Conservation (phyloP, 1,140 invertebrate genomes). For the Epicauta chinensis region DNA sequence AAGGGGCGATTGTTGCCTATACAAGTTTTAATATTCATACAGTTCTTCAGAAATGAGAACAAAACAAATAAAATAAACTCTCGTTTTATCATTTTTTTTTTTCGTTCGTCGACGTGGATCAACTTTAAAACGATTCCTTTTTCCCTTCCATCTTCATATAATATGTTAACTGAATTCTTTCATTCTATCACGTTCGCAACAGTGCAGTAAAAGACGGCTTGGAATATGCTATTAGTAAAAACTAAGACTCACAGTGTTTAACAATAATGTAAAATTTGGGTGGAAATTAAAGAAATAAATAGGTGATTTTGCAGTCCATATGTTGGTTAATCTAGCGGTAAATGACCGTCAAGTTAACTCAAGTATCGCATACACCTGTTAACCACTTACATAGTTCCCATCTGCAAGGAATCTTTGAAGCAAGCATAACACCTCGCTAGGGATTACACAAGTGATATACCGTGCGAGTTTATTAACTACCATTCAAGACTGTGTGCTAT, state of each 20-base stretch:
- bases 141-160: background rate
- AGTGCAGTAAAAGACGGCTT: too few species aligned
- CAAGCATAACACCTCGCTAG: constrained; percentile 4
- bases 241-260: background rate
- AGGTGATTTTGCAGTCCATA: constrained; percentile 25
- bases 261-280: background rate
- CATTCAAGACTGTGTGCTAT: constrained; percentile 1
- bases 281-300: constrained; percentile 13
- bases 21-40: constrained; percentile 21
- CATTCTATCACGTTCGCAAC: too few species aligned
- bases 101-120: background rate
- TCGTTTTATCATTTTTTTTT: constrained; percentile 7
- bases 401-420: constrained; percentile 8
- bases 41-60: constrained; percentile 16
- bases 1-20: constrained; percentile 14
- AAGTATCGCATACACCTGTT: constrained; percentile 24
- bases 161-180: too few species aligned
- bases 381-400: constrained; percentile 25
- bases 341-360: constrained; percentile 24
- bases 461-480: constrained; percentile 15
- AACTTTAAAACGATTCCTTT: too few species aligned
- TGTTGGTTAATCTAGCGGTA: constrained; percentile 26
- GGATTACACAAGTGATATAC: constrained; percentile 11
- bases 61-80: constrained; percentile 20
- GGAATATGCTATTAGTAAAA: too few species aligned